These are phyloP conservation scores for Sorex maritimensis DNA, from an alignment of 2,797 vertebrate species.

Conservation along the genomic window DNA sequence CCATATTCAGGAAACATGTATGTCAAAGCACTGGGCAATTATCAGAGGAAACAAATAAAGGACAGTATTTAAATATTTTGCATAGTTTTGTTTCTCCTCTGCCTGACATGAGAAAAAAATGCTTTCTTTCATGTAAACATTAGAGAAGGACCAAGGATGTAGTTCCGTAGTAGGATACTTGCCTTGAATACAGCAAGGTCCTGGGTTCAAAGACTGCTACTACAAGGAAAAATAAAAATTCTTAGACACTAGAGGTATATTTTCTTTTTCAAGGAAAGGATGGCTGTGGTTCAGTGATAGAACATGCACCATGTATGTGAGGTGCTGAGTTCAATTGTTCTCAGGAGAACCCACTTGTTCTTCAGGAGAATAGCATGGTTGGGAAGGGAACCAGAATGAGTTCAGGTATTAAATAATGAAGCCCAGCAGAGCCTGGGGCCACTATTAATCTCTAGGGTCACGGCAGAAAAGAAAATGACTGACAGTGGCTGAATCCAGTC, in stretches of 20 bases:
- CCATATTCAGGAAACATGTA: not conserved
- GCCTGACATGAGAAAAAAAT: not conserved
- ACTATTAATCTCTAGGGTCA: not conserved
- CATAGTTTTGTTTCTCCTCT: not conserved
- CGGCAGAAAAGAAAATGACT: not conserved
- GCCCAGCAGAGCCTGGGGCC: not conserved
- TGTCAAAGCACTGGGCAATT: not conserved
- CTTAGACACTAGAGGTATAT: not conserved
- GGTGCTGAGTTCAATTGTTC: no score
- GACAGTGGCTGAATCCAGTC: not conserved
- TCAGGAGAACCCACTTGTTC: no score
- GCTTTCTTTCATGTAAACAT: not conserved
- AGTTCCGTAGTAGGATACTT: no score
- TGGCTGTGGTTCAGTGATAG: no score
- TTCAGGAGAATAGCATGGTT: not conserved
- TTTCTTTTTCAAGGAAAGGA: not conserved
- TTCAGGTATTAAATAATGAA: not conserved
- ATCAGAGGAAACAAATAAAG: conserved; percentile 57
- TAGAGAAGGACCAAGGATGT: not conserved
- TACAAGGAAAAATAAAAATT: no score
- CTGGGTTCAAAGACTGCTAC: no score
- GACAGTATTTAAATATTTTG: not conserved
- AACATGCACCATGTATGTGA: no score
- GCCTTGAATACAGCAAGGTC: no score
- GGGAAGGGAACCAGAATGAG: not conserved